Base-by-base conservation (phyloP, 2,113 vertebrate species). In the Myotis lucifugus region DNA sequence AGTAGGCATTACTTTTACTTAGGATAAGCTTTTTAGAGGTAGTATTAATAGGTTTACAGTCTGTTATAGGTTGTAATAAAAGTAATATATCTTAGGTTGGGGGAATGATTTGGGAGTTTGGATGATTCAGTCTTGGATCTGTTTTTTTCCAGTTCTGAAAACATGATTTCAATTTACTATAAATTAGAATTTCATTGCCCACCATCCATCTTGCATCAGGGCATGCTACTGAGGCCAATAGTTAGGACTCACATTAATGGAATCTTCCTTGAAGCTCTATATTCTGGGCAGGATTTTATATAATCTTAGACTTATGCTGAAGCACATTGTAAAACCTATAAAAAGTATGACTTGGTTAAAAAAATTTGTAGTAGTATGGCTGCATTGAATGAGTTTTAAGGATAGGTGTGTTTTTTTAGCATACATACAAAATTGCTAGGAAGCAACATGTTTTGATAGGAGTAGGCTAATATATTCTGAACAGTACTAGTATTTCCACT, bases 1-100 rank as follows among this genome's bases (percentile, higher is more conserved):
- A 42, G 8, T 79, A 72, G 48, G 19, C 92, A 88, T 91, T 95
- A 50, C 50, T 93, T 94, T 85, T 96, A 37, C 72, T 85, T 82
- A 67, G 29, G 23, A 23, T 94, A 37, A 46, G 54, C 7, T 93
- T 91, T 82, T 82, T 85, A 77, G n/a, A 91, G 50, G 18, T 96
- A 95, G 61, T 90, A 93, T 74, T 85, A 29, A 70, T 52, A 69
- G 40, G 18, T 85, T 37, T 82, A 3, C 2, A 64, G n/a, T 69
- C 7, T 48, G 27, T 81, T 90, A 66, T 70, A 87, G 29, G 54
- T 84, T 72, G 2, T 77, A 21, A 73, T 81, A 48, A 82, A 91
- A 85, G 29, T 88, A 88, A 19, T 77, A 52, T 34, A 61, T 69
- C 27, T 70, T 59, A 54, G 14, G 12, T 83, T 95, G 37, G 29